Evolutionary conservation across 2,888 invertebrate genomes (phyloP).

Genomic region (Cynaeus angustus): DNA sequence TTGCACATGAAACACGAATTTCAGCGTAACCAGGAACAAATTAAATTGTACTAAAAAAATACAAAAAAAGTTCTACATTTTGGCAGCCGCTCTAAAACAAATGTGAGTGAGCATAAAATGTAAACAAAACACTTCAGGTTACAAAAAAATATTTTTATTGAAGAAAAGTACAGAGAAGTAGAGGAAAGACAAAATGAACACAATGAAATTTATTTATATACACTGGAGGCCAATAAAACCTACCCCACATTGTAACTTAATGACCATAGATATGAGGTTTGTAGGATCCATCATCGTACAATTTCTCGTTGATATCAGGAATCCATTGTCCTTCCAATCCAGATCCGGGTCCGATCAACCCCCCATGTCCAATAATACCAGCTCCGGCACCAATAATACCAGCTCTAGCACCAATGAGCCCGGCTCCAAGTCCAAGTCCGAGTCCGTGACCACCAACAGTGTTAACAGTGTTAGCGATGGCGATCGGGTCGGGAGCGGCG

Average conservation of each 20-base stretch:
- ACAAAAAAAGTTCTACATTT: too few species aligned
- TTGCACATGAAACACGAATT: too few species aligned
- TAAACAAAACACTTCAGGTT: neutral
- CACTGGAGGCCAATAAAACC: conserved; percentile 9
- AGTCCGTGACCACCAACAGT: conserved; percentile 24
- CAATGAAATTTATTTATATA: conserved; percentile 27
- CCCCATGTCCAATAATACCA: conserved; percentile 31
- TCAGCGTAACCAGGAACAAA: too few species aligned
- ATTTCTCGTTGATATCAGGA: conserved; percentile 61
- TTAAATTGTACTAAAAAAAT: too few species aligned
- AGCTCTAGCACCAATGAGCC: conserved; percentile 16
- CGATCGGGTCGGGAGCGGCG: conserved; percentile 4
- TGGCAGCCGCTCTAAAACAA: too few species aligned
- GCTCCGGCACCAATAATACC: conserved; percentile 19
- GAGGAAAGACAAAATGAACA: conserved; percentile 29
- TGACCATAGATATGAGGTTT: conserved; percentile 58
- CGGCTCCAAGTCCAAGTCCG: conserved; percentile 18
- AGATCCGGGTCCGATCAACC: conserved; percentile 40
- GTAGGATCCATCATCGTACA: conserved; percentile 65
- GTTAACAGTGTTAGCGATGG: conserved; percentile 1
- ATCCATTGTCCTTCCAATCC: conserved; percentile 62
- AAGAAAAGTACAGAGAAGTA: conserved; percentile 19
- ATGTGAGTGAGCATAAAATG: too few species aligned
- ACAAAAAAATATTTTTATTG: conserved; percentile 25
- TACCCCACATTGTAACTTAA: conserved; percentile 29